phyloP scores from a whole-genome alignment of 2,113 vertebrate genomes.

The Athene cunicularia region DNA sequence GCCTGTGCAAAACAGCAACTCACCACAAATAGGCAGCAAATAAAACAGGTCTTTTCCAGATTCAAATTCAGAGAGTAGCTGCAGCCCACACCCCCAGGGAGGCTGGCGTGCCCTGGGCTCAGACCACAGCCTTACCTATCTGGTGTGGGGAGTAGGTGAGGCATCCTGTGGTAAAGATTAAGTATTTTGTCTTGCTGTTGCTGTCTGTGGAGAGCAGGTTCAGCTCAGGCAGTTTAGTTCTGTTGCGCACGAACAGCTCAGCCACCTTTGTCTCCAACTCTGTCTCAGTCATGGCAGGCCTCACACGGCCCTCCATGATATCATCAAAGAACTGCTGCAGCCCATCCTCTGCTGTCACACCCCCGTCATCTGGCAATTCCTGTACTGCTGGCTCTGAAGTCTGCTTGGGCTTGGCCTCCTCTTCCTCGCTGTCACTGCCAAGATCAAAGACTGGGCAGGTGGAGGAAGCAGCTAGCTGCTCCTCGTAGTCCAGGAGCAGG shows the following conservation, averaged over 20 bases:
- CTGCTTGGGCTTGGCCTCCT: slow-evolving; percentile 55
- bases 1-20: not conserved
- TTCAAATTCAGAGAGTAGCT: accelerated
- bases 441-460: slow-evolving; percentile 81
- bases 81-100: not conserved
- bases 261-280: slow-evolving; percentile 88
- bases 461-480: slow-evolving; percentile 68
- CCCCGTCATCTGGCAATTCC: not conserved
- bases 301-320: slow-evolving; percentile 63
- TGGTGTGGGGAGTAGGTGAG: slow-evolving; percentile 97
- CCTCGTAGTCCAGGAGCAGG: slow-evolving; percentile 84
- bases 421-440: slow-evolving; percentile 78
- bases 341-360: not conserved
- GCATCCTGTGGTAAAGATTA: slow-evolving; percentile 96
- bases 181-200: slow-evolving; percentile 84
- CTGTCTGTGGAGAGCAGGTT: slow-evolving; percentile 53
- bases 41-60: not conserved
- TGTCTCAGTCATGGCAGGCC: slow-evolving; percentile 66
- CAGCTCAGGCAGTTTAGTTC: slow-evolving; percentile 80
- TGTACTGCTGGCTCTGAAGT: not conserved
- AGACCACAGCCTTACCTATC: slow-evolving; percentile 82
- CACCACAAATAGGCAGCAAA: not conserved
- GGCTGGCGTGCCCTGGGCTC: not conserved
- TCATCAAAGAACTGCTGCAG: slow-evolving; percentile 73
- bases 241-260: slow-evolving; percentile 80